Conservation (phyloP, 2,797 vertebrate genomes). For the Halcyon smyrnensis region DNA sequence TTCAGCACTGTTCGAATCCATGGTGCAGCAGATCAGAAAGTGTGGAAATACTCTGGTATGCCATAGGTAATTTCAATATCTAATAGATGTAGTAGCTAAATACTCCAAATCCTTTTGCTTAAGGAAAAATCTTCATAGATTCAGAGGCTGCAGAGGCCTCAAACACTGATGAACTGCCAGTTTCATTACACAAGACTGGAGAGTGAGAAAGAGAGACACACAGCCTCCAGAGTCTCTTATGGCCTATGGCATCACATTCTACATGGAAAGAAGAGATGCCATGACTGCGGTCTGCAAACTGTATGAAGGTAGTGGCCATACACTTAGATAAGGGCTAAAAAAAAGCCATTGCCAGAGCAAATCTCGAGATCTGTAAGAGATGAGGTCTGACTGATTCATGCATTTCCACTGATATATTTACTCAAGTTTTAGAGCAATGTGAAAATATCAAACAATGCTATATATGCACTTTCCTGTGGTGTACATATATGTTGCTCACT, state of each 20-base stretch:
- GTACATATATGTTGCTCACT: accelerated
- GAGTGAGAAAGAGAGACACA: not conserved
- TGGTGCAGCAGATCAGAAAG: not conserved
- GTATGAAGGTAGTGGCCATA: not conserved
- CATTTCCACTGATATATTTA: not conserved
- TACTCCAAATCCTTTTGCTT: not conserved
- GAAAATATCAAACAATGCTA: not conserved
- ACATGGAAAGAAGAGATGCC: not conserved
- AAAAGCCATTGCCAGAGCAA: not conserved
- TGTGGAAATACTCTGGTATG: not conserved
- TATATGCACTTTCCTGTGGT: not conserved
- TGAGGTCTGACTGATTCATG: not conserved
- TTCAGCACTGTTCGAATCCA: not conserved
- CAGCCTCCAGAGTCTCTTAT: not conserved
- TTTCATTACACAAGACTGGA: not conserved
- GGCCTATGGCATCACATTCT: not conserved
- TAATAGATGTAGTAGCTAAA: not conserved
- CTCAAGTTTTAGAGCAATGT: not conserved
- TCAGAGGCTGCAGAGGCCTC: not conserved
- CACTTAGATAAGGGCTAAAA: not conserved
- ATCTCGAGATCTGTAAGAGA: not conserved
- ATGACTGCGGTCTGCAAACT: accelerated
- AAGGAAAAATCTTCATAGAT: not conserved
- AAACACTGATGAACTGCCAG: not conserved
- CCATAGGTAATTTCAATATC: not conserved